Conservation (phyloP, 2,797 vertebrate species). For the Cryptoblepharus egeriae region DNA sequence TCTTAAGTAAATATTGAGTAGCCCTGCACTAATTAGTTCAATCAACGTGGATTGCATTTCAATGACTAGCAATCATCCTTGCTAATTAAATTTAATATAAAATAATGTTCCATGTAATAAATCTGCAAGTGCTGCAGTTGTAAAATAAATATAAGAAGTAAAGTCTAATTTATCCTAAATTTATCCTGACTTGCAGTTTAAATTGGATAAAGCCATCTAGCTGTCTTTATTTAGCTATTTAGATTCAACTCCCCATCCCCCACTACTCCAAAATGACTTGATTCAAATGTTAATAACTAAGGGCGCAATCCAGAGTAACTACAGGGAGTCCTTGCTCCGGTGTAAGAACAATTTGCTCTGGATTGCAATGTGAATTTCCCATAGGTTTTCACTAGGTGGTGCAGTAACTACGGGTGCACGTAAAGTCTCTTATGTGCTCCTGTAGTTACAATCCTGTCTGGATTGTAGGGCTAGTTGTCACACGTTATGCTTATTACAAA, state of each 20-base stretch:
- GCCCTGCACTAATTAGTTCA: conserved; percentile 83
- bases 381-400: too few relatives aligned
- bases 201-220: conserved; percentile 8
- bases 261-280: neutral
- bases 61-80: conserved; percentile 73
- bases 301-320: too few relatives aligned
- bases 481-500: neutral
- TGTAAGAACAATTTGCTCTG: too few relatives aligned
- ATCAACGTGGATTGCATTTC: conserved; percentile 79
- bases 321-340: too few relatives aligned
- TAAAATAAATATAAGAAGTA: conserved; percentile 59
- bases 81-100: conserved; percentile 79
- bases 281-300: neutral
- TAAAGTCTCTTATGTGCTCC: too few relatives aligned
- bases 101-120: conserved; percentile 74
- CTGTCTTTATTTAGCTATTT: neutral
- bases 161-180: conserved; percentile 32
- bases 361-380: too few relatives aligned
- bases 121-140: conserved; percentile 68
- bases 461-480: too few relatives aligned
- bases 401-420: too few relatives aligned
- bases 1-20: conserved; percentile 86
- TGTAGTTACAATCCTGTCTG: too few relatives aligned
- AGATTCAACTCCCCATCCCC: neutral
- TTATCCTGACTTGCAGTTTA: conserved; percentile 44